These are phyloP conservation scores for Anniella stebbinsi DNA, from an alignment of 2,797 vertebrate genomes.

Conservation along the genomic window DNA sequence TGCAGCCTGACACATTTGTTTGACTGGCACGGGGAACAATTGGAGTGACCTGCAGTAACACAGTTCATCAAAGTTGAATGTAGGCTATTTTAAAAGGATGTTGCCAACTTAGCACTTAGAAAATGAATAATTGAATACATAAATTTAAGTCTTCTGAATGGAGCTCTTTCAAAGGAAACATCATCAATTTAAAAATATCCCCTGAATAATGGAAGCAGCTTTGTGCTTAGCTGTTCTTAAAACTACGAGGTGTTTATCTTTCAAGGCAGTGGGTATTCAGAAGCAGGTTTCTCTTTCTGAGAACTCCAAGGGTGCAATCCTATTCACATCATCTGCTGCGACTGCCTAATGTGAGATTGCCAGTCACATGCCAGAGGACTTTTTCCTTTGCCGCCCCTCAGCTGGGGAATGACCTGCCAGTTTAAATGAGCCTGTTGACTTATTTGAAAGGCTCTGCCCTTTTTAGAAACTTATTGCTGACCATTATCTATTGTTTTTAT, in stretches of 20 bases:
- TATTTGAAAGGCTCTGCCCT: no score
- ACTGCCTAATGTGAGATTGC: no score
- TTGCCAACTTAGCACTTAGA: conserved; percentile 38
- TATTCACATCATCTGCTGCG: no score
- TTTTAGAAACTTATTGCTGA: no score
- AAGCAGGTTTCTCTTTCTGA: background rate
- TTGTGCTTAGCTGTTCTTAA: conserved; percentile 18
- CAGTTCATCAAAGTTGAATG: conserved; percentile 39
- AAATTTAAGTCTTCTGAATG: conserved; percentile 19
- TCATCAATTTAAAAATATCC: conserved; percentile 21
- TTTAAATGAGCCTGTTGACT: no score
- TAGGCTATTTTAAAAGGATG: conserved; percentile 29
- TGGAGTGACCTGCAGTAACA: conserved; percentile 15
- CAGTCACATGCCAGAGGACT: no score
- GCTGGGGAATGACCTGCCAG: no score
- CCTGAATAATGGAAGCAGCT: conserved; percentile 15
- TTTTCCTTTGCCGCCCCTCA: no score
- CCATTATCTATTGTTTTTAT: no score
- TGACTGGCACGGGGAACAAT: conserved; percentile 12
- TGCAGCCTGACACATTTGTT: background rate
- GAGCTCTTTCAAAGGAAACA: conserved; percentile 10
- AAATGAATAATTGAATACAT: conserved; percentile 39
- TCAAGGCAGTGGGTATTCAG: background rate
- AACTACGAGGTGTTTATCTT: conserved; percentile 7
- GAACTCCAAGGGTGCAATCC: background rate